Conservation (phyloP, 2,888 invertebrate species). For the Azorinus chamasolen region DNA sequence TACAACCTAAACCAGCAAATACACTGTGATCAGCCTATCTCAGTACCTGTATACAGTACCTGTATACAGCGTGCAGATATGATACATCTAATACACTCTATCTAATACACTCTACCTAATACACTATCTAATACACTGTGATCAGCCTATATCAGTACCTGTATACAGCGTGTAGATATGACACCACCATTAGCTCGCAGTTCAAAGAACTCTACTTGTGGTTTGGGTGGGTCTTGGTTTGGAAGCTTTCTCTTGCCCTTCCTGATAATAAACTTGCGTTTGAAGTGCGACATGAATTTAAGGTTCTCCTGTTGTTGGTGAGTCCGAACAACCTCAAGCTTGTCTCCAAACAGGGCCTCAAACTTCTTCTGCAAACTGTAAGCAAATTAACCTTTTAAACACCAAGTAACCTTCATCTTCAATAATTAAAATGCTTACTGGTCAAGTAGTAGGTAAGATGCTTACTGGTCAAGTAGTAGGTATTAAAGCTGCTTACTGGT, state of each 20-base stretch:
- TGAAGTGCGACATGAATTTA: slow-evolving; percentile 98
- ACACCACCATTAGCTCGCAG: slow-evolving; percentile 98
- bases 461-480: too few relatives aligned
- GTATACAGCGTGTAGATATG: slow-evolving; percentile 96
- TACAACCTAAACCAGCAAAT: too few relatives aligned
- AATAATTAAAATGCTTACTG: too few relatives aligned
- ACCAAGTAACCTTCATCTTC: too few relatives aligned
- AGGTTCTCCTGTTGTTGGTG: slow-evolving; percentile 99
- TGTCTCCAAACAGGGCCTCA: slow-evolving; percentile 94
- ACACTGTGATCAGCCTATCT: too few relatives aligned
- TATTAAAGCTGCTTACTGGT: too few relatives aligned
- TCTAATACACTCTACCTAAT: slow-evolving; percentile 95
- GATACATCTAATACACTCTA: slow-evolving; percentile 97
- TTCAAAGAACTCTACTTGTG: slow-evolving; percentile 93
- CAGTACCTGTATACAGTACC: too few relatives aligned
- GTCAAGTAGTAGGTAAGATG: too few relatives aligned
- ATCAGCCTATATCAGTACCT: slow-evolving; percentile 88
- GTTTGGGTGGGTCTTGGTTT: slow-evolving; percentile 70
- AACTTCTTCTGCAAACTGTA: slow-evolving; percentile 94
- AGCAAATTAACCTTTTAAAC: background rate
- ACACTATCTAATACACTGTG: too few relatives aligned
- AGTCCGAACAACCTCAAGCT: slow-evolving; percentile 97
- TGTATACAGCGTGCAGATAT: slow-evolving; percentile 96
- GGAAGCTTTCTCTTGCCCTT: slow-evolving; percentile 78
- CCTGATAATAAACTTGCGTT: slow-evolving; percentile 96